A percentile compares a stretch with the other conserved stretches of the same genome.
phyloP scores from a whole-genome alignment of 2,888 invertebrate species.

The Rhagophthalmus giganteus region DNA sequence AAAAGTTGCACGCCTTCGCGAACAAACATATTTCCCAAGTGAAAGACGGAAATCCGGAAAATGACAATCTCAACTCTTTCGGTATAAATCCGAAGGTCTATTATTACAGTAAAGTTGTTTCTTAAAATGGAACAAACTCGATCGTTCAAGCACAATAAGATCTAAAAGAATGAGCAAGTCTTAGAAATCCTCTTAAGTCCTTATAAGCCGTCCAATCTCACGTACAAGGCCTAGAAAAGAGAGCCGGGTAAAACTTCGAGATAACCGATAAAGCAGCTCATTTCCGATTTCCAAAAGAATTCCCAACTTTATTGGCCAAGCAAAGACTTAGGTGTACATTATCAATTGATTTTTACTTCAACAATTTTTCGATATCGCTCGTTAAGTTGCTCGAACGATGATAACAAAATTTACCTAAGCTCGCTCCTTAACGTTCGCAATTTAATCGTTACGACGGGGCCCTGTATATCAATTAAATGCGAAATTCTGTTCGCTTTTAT shows the following conservation, averaged over 20 bases:
- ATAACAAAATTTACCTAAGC: too few relatives aligned
- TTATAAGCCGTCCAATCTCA: slow-evolving; percentile 32
- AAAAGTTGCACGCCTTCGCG: too few relatives aligned
- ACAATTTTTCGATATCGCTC: neutral
- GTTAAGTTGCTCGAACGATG: too few relatives aligned
- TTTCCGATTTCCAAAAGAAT: slow-evolving; percentile 26
- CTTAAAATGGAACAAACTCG: slow-evolving; percentile 13
- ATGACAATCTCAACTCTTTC: neutral
- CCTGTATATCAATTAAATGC: too few relatives aligned
- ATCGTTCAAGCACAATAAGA: slow-evolving; percentile 17
- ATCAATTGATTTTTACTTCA: neutral
- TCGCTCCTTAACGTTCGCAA: too few relatives aligned
- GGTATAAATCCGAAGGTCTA: slow-evolving; percentile 1
- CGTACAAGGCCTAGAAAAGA: slow-evolving; percentile 14
- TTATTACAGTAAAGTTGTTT: slow-evolving; percentile 9
- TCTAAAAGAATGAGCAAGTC: slow-evolving; percentile 16
- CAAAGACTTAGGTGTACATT: slow-evolving; percentile 8
- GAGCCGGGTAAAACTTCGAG: slow-evolving; percentile 15
- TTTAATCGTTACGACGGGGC: too few relatives aligned
- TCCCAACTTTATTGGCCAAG: slow-evolving; percentile 11
- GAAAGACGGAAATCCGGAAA: neutral
- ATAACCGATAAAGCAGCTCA: slow-evolving; percentile 23
- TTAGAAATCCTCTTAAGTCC: slow-evolving; percentile 36
- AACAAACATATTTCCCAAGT: too few relatives aligned
- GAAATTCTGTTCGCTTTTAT: too few relatives aligned